Evolutionary conservation across 1,140 invertebrate genomes (phyloP).

Genomic region (Halictus rubicundus): DNA sequence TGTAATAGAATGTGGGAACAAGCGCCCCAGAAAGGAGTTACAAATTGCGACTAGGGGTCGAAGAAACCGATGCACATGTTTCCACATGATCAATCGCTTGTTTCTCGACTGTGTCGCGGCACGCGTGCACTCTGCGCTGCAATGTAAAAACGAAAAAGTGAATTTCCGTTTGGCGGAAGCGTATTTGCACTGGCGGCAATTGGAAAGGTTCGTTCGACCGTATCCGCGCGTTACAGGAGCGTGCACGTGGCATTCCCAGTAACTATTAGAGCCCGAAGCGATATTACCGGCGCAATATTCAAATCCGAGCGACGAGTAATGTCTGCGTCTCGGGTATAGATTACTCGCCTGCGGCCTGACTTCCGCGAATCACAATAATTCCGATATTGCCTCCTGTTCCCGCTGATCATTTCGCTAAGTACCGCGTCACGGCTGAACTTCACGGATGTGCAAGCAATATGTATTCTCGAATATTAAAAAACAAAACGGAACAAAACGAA

Average conservation of each 20-base stretch:
- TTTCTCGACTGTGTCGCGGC: no score
- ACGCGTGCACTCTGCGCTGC: no score
- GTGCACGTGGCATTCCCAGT: slow-evolving; percentile 74
- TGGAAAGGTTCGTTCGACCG: slow-evolving; percentile 7
- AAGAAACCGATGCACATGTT: no score
- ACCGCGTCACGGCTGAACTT: slow-evolving; percentile 58
- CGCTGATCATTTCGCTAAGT: slow-evolving; percentile 78
- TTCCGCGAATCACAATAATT: slow-evolving; percentile 79
- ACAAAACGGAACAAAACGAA: background rate
- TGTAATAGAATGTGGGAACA: no score
- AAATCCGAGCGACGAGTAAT: slow-evolving; percentile 77
- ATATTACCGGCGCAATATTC: slow-evolving; percentile 79
- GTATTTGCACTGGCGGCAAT: background rate
- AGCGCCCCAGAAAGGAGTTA: no score
- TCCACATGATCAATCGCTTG: no score
- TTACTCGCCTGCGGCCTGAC: slow-evolving; percentile 73
- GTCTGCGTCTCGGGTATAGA: slow-evolving; percentile 76
- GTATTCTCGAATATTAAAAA: slow-evolving; percentile 36
- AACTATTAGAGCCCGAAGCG: slow-evolving; percentile 77
- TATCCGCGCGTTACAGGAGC: slow-evolving; percentile 37
- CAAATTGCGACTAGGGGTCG: no score
- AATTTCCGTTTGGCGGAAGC: background rate
- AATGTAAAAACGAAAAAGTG: background rate
- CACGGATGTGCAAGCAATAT: slow-evolving; percentile 41
- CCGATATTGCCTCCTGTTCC: slow-evolving; percentile 78